Conservation (phyloP, 64 coral and sea anemone genomes). For the Montipora efflorescens region DNA sequence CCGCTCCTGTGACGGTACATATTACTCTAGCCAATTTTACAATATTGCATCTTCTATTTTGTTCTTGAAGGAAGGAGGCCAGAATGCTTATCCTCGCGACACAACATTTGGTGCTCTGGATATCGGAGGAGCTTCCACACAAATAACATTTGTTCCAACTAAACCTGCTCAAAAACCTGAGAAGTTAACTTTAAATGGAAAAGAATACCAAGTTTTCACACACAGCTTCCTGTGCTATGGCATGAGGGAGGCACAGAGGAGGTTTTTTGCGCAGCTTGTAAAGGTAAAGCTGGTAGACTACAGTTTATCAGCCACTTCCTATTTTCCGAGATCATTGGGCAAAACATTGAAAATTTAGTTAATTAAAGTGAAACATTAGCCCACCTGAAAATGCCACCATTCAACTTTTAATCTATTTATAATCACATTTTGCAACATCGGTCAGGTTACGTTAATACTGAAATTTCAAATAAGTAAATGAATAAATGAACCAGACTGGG, state of each 20-base stretch:
- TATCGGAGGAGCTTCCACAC: conserved; percentile 96
- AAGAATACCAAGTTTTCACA: conserved; percentile 65
- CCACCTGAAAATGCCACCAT: too few species aligned
- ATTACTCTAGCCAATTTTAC: neutral
- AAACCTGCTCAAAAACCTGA: neutral
- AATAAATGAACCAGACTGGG: too few species aligned
- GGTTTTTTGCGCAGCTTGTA: conserved; percentile 68
- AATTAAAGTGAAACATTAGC: too few species aligned
- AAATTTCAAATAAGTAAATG: too few species aligned
- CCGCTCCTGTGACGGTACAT: too few species aligned
- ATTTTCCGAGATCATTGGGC: too few species aligned
- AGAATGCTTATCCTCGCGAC: neutral
- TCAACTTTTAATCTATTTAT: too few species aligned
- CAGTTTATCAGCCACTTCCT: too few species aligned
- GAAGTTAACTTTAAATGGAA: conserved; percentile 78
- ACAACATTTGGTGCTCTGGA: conserved; percentile 78
- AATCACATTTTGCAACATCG: too few species aligned
- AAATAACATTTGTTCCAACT: conserved; percentile 89
- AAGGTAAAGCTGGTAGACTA: conserved; percentile 39
- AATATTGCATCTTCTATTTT: neutral
- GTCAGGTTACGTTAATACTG: too few species aligned
- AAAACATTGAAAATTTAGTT: too few species aligned
- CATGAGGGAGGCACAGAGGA: conserved; percentile 78
- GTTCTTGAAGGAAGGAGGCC: neutral
- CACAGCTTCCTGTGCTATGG: conserved; percentile 97